Evolutionary conservation across 2,888 invertebrate genomes (phyloP).

Genomic region (Crossocerus cetratus): DNA sequence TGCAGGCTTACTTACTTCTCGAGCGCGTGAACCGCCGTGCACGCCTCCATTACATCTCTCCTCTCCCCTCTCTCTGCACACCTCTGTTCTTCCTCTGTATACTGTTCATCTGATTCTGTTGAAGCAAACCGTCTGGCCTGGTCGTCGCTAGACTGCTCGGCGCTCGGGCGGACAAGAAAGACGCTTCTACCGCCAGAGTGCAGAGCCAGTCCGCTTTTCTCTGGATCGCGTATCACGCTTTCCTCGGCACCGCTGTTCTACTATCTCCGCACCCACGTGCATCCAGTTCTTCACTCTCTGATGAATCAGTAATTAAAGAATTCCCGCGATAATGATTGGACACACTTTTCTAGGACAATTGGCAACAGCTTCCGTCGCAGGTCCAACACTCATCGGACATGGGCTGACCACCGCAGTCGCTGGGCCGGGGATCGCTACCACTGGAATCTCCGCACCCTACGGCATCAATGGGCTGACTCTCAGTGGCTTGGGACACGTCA

Average conservation of each 20-base stretch:
- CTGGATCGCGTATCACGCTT: background rate
- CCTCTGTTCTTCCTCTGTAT: too few species aligned
- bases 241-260: background rate
- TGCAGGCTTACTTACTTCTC: background rate
- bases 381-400: slow-evolving; percentile 19
- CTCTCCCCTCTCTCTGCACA: background rate
- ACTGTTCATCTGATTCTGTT: too few species aligned
- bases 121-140: too few species aligned
- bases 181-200: slow-evolving; percentile 1
- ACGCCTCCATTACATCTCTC: background rate
- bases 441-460: background rate
- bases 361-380: slow-evolving; percentile 36
- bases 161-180: background rate
- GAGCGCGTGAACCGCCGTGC: background rate
- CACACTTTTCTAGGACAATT: slow-evolving; percentile 26
- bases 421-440: slow-evolving; percentile 29
- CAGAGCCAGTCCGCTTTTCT: background rate
- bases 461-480: slow-evolving; percentile 45
- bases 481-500: slow-evolving; percentile 43
- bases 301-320: background rate
- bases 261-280: background rate
- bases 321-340: background rate
- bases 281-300: background rate
- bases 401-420: slow-evolving; percentile 37
- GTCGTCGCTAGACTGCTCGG: background rate